These are phyloP conservation scores for Silurus asotus DNA, from an alignment of 2,113 vertebrate species.

Conservation along the genomic window DNA sequence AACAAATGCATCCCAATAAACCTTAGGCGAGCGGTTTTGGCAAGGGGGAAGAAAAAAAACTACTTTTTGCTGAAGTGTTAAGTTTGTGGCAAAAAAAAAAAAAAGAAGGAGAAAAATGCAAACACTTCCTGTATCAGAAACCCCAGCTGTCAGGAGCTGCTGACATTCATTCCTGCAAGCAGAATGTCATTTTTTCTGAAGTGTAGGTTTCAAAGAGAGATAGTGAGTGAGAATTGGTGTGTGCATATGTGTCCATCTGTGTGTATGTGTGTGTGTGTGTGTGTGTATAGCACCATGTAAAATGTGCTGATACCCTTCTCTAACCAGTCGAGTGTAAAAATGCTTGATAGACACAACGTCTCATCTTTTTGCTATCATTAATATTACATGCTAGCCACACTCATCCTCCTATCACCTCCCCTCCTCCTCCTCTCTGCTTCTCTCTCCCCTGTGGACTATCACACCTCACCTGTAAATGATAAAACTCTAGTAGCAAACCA, in stretches of 20 bases:
- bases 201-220: neutral
- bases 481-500: slow-evolving; percentile 65
- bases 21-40: slow-evolving; percentile 15
- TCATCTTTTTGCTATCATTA: slow-evolving; percentile 58
- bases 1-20: slow-evolving; percentile 4
- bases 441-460: slow-evolving; percentile 52
- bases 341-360: slow-evolving; percentile 58
- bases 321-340: slow-evolving; percentile 59
- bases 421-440: slow-evolving; percentile 26
- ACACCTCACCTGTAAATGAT: slow-evolving; percentile 70
- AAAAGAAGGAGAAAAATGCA: slow-evolving; percentile 6
- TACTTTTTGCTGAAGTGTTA: slow-evolving; percentile 42
- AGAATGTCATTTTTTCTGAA: slow-evolving; percentile 40
- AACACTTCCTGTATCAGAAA: slow-evolving; percentile 41
- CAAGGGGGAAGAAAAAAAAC: neutral
- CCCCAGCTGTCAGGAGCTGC: slow-evolving; percentile 43
- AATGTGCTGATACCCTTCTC: slow-evolving; percentile 68
- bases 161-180: slow-evolving; percentile 47
- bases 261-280: slow-evolving; percentile 36
- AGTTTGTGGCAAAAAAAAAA: neutral
- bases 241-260: neutral
- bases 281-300: slow-evolving; percentile 62
- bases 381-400: slow-evolving; percentile 68
- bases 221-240: slow-evolving; percentile 17
- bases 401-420: slow-evolving; percentile 66